Base-by-base conservation (phyloP, 2,113 vertebrate genomes). In the Talpa occidentalis region DNA sequence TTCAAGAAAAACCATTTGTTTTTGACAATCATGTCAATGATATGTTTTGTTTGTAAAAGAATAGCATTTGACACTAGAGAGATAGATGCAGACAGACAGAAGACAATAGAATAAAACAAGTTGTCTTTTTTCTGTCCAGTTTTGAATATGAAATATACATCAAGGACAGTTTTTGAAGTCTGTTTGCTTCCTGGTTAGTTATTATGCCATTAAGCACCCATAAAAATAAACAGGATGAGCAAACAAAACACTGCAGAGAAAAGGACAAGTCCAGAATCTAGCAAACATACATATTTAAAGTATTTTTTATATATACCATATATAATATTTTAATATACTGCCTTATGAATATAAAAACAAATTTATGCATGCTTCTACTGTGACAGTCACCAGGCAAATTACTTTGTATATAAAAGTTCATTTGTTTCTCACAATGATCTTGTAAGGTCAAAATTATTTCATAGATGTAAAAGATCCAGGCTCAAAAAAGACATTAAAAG, bases 71-170 rank as follows among this genome's bases (percentile, higher is more conserved):
- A 88, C 56, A 78, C n/a, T 52, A 40, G 15, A 88, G 21, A 92
- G 24, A 92, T 0, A 84, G 67, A 92, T 73, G n/a, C 35, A 92
- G 89, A 91, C 49, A 87, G 70, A 87, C 11, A 80, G 73, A 90
- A 94, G 42, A 77, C 82, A 89, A 93, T 47, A 76, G 44, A 90
- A 95, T 91, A 35, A 80, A 83, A 22, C 42, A 42, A 62, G 44
- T 64, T 82, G 81, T 26, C 35, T 56, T 78, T 90, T 77, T 76
- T 32, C 73, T 78, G 52, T 88, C 42, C 62, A 86, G 59, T 91
- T 95, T 92, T 2, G 19, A 73, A 86, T 93, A 83, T 96, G 64
- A 96, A 96, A 97, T 93, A 96, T 95, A 94, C 74, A 95, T 96
- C 64, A 97, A 95, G 83, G 11, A 10, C 74, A 70, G 44, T 24